Evolutionary conservation across 2,888 invertebrate species (phyloP), one percentile per base, ranked within the genome.

Genomic region (Archips crataeganus): DNA sequence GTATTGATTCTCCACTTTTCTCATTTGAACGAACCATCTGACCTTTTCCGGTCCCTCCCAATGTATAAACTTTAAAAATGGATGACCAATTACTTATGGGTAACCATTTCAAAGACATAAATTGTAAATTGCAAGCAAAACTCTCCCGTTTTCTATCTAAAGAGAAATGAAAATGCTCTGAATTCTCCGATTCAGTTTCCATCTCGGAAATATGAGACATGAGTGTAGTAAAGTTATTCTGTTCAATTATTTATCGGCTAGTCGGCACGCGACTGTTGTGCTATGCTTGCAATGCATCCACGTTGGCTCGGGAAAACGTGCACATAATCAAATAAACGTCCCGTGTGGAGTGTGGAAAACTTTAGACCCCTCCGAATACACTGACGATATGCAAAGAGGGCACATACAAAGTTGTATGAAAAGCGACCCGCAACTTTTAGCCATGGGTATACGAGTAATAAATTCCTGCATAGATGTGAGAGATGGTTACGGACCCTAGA

Each of bases 181-280:
- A 75, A 64, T 62, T 62, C 59, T 54, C 67, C 36, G 54, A 65
- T 69, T 68, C 71, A 80, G 79, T 77, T 81, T 78, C 78, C 78
- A 79, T 78, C 77, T 76, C 42, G 70, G 69, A 78, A 82, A 74
- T 74, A 74, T 74, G 74, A 70, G 74, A 74, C 74, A 74, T 60
- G 78, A 76, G 76, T 75, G 77, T 74, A 78, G 78, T 66, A 77
- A 79, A 81, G 79, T 80, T 79, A 74, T 76, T 69, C 81, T 80
- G 79, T 80, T 84, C 80, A 82, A 84, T 83, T 81, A 85, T 85
- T 84, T 85, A 84, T 83, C 76, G 74, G 76, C 74, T 77, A 78
- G 77, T 79, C 78, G 77, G 68, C 79, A 77, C 74, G 78, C 78
- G 77, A 66, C 68, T 70, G 75, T 57, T 65, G 66, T 77, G 64